Evolutionary conservation across 1,140 invertebrate species (phyloP).

Genomic region (Zaprionus lachaisei): DNA sequence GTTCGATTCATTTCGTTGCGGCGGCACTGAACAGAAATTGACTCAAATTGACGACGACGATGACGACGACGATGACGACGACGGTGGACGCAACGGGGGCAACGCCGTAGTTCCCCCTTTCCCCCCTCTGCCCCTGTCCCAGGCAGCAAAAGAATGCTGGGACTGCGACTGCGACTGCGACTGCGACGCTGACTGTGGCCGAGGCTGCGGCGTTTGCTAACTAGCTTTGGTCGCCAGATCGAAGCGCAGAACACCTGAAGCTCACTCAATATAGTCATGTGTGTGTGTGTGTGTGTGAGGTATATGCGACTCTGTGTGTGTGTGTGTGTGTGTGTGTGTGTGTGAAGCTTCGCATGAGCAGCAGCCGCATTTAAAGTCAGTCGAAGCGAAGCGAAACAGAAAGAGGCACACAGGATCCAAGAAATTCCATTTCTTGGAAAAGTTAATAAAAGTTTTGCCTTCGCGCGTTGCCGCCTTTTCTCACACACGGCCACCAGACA

Average conservation of each 20-base stretch:
- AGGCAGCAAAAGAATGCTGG: slow-evolving; percentile 59
- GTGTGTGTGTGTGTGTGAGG: slow-evolving; percentile 8
- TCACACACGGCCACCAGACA: slow-evolving; percentile 22
- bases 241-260: slow-evolving; percentile 71
- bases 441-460: slow-evolving; percentile 81
- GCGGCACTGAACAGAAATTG: slow-evolving; percentile 68
- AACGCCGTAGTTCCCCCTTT: slow-evolving; percentile 10
- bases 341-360: slow-evolving; percentile 51
- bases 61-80: slow-evolving; percentile 51
- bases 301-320: slow-evolving; percentile 13
- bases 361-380: slow-evolving; percentile 73
- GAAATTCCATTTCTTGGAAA: slow-evolving; percentile 81
- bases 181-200: slow-evolving; percentile 32
- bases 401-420: slow-evolving; percentile 78
- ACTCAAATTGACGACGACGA: slow-evolving; percentile 68
- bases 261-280: slow-evolving; percentile 42
- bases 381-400: slow-evolving; percentile 73
- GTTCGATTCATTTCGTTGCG: slow-evolving; percentile 71
- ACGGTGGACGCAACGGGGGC: slow-evolving; percentile 19
- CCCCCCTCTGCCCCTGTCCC: not conserved
- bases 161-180: slow-evolving; percentile 19
- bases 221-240: slow-evolving; percentile 64
- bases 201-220: slow-evolving; percentile 55
- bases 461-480: slow-evolving; percentile 72
- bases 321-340: slow-evolving; percentile 29